Base-by-base conservation (phyloP, 2,797 vertebrate species). In the Dryobates pubescens region DNA sequence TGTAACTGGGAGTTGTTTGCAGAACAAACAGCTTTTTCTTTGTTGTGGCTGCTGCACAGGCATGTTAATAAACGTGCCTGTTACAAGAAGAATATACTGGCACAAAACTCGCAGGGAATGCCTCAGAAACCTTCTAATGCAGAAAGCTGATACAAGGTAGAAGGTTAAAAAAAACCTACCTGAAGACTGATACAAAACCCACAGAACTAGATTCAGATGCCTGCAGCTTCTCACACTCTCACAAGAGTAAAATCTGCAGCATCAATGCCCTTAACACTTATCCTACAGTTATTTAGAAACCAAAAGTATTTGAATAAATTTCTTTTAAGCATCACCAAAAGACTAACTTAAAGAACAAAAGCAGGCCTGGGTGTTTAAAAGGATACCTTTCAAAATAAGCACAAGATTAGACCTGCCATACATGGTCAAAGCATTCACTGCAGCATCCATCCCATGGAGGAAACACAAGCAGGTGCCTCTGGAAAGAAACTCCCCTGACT, bases 21-120 rank as follows among this genome's bases (percentile, higher is more conserved):
- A 89, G 87, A 94, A 89, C 95, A 96, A 95, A 86, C 5, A 88
- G 86, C 49, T 91, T 84, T 79, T 83, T 93, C 91, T 92, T 75
- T 72, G 69, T 64, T 53, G 94, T 32, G 77, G 92, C 53, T 18
- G 72, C 67, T 2, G 0, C 36, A 54, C 49, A 63, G 68, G 10
- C 74, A 26, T 3, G 17, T 17, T 89, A 88, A 75, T n/a, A 86
- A 73, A 57, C 23, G 18, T 4, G 30, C 1, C 4, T 53, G 63
- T 27, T 72, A 54, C 11, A 69, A 73, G 64, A 47, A 67, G 71
- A 82, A 64, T 64, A 72, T 17, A 49, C 80, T 84, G 85, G 71
- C 86, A 88, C 82, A 43, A 64, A 56, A 74, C 58, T 67, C n/a
- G 0, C n/a, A 78, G 29, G 27, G 53, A 53, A 85, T 12, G 30